Evolutionary conservation across 1,140 invertebrate genomes (phyloP).

Genomic region (Macrosteles quadrilineatus): DNA sequence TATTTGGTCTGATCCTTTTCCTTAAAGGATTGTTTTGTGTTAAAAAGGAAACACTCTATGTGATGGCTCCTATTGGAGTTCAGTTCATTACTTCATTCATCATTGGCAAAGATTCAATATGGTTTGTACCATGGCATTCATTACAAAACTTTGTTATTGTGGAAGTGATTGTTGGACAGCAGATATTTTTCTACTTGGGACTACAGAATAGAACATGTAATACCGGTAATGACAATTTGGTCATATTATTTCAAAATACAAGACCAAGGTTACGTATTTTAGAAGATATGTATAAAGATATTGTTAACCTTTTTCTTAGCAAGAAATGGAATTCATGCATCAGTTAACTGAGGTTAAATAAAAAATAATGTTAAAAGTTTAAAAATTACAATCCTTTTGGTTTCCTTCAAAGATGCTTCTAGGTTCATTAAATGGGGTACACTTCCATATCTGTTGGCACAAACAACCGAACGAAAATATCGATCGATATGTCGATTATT

Average conservation of each 20-base stretch:
- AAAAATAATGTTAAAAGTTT: no score
- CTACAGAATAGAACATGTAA: slow-evolving; percentile 28
- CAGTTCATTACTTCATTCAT: slow-evolving; percentile 33
- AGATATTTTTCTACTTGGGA: slow-evolving; percentile 32
- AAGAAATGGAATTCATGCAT: no score
- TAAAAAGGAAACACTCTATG: slow-evolving; percentile 35
- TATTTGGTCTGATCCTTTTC: background rate
- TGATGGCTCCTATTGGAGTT: slow-evolving; percentile 33
- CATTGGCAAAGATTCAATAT: slow-evolving; percentile 36
- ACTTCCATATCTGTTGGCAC: no score
- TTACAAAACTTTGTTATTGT: slow-evolving; percentile 34
- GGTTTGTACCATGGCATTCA: slow-evolving; percentile 31
- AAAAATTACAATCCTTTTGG: no score
- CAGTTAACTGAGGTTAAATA: no score
- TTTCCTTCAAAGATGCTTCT: no score
- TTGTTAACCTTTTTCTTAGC: background rate
- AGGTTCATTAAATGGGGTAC: no score
- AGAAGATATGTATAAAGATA: slow-evolving; percentile 35
- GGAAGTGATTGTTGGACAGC: slow-evolving; percentile 33
- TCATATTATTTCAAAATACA: slow-evolving; percentile 34
- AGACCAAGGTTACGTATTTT: slow-evolving; percentile 30
- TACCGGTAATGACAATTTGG: slow-evolving; percentile 1
- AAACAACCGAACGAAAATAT: no score
- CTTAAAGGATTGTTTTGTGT: slow-evolving; percentile 22
- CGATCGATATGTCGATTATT: no score